Evolutionary conservation across 2,113 vertebrate genomes (phyloP).

Genomic region (Siniperca chuatsi): DNA sequence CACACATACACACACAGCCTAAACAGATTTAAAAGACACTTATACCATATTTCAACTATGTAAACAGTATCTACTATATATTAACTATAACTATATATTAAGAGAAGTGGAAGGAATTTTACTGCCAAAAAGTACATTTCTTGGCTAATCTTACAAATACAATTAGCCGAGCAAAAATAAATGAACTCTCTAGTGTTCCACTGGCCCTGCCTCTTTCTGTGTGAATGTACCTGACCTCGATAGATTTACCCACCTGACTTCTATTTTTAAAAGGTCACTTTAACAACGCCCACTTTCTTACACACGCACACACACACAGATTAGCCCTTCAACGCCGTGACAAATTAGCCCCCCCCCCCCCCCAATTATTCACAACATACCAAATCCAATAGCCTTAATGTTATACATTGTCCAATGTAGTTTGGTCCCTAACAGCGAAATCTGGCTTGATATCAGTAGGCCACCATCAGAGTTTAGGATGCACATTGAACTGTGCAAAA

Average conservation of each 20-base stretch:
- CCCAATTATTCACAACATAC: conserved; percentile 1
- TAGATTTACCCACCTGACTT: conserved; percentile 22
- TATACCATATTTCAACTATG: background rate
- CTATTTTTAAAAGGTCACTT: conserved; percentile 15
- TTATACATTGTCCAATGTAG: background rate
- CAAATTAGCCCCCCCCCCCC: background rate
- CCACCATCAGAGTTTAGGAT: background rate
- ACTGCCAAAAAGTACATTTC: background rate
- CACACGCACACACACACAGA: background rate
- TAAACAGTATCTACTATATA: no score
- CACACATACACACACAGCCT: no score
- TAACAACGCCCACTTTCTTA: background rate
- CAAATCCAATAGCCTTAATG: background rate
- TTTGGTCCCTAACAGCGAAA: no score
- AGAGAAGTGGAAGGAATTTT: background rate
- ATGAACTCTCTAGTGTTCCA: background rate
- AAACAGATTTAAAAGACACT: background rate
- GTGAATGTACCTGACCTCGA: background rate
- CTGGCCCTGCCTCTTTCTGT: background rate
- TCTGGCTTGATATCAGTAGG: background rate
- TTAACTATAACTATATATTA: no score
- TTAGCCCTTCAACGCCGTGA: background rate
- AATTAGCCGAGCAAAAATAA: background rate
- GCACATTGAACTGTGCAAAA: background rate
- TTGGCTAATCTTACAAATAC: background rate